Base-by-base conservation (phyloP, 2,888 invertebrate species). In the Cerastoderma edule region DNA sequence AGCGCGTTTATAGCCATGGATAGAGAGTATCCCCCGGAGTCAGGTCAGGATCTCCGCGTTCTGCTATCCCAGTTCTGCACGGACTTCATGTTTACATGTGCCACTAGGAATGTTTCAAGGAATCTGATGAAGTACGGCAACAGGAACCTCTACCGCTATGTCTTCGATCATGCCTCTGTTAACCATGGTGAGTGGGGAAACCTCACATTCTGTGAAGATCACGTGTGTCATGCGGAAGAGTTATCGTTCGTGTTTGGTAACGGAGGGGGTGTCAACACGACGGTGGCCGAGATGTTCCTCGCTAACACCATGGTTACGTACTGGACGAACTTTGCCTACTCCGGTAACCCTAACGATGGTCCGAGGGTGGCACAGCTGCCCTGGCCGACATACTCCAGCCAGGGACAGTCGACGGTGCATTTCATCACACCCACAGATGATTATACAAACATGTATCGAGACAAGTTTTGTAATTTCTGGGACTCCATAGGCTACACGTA, bases 291-390 rank as follows among this genome's bases (percentile, higher is more conserved):
- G 72, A 13, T 71, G 2, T 46, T 35, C 0, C 68, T 90, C 8
- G 84, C 86, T 6, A 71, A 75, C 19, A 44, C 69, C 4, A 65
- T 90, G 57, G 83, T 88, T 30, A 67, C 71, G 0, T 89, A 87
- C 67, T 90, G 89, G 88, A 84, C 89, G 16, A 91, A 90, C 69
- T 91, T 91, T 75, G 91, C 90, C 8, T 87, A 89, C 65, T 82
- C 85, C 16, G 87, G 88, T 54, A 79, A 87, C 56, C 89, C 89
- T 1, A 86, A 85, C 57, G 54, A 65, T 8, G 85, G 86, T 13
- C 76, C 74, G 28, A 22, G 69, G 32, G 24, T 60, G 13, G 53
- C 44, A 3, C 35, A 56, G 28, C 19, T 75, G 8, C 30, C 53
- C 24, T 87, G 88, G 88, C 88, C 88, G 4, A 48, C 53, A 16